Base-by-base conservation (phyloP, 2,888 invertebrate species). In the Meteorus cinctellus region DNA sequence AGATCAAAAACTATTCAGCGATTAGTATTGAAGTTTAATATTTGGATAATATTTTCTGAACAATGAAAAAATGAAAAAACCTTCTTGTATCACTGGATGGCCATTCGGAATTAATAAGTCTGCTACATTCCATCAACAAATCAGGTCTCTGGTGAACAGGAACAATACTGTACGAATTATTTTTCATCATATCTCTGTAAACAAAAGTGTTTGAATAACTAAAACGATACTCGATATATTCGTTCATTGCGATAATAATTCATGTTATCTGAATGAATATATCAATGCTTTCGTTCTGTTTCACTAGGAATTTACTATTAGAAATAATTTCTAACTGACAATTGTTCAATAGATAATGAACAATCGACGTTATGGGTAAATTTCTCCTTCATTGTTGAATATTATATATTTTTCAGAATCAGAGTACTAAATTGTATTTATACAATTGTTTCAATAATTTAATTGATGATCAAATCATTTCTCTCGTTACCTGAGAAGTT, bases 71-170 rank as follows among this genome's bases (percentile, higher is more conserved):
- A 48, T 69, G 6, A 74, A 75, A 81, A 62, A 86, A 91, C 91
- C 96, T 92, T 76, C 96, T 95, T 51, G 94, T 94, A 88, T 94
- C 93, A 85, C 96, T 96, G 83, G 96, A 92, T 79, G 95, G 95
- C 96, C 96, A 96, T 91, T 96, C 96, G n/a, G 94, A 93, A 88
- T 96, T 96, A 81, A 96, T 93, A 75, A 96, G 90, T 82, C 92
- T 91, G 87, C 95, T 95, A 86, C 96, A 95, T 85, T 93, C 92
- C 86, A 92, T 91, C 82, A 94, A 91, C 86, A 94, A 93, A 87
- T 96, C 92, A 62, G 94, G 94, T 85, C 94, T 91, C 83, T 93
- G 91, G 86, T 96, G 96, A 78, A 96, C 91, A 77, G 93, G 93
- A 84, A 95, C 90, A 80, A 96, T 93, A 72, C 79, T 80, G 77